Evolutionary conservation across 2,888 invertebrate genomes (phyloP), one percentile per base, ranked within the genome.

Genomic region (Cryptocephalus primarius): DNA sequence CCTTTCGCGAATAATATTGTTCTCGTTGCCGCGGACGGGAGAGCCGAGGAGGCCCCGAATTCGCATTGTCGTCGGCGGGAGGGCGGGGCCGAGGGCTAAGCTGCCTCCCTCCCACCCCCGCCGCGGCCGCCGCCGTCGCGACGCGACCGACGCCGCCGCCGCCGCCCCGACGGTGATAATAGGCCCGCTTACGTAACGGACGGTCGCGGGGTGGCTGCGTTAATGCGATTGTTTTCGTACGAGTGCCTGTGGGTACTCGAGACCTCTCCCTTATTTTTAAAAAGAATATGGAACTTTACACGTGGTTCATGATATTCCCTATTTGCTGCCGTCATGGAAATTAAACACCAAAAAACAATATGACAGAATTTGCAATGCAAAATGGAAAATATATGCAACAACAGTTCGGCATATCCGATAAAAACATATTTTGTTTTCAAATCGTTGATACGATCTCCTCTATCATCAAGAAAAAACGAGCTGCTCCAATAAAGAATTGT

Each of bases 11-110:
- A 68, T 22, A 22, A 22, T 22, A 22, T 68, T 68, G 67, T 68
- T 62, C 56, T 51, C 53, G 22, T n/a, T 22, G 58, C 60, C 57
- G 59, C 52, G 57, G 57, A 57, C 57, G 60, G 22, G 22, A 61
- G 60, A 58, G 60, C 57, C 60, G 62, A 62, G 64, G 63, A 63
- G 65, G 62, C 62, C 62, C 58, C 63, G 66, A 67, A 68, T 66
- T 66, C 65, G 67, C 66, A 69, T 69, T 69, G 69, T 69, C 68
- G 55, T 36, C 36, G 36, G n/a, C 65, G 55, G 58, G 45, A 52
- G 52, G 57, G 60, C 58, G 60, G 56, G 53, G 53, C 57, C 44
- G 49, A 11, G 44, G 13, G 38, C n/a, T 55, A 40, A 57, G 60
- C 60, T 61, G 68, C 68, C 65, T 22, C 22, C 6, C 22, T 6